A percentile compares a stretch with the other conserved stretches of the same genome.
Evolutionary conservation across 1,140 invertebrate genomes (phyloP).

Genomic region (Drosophila equinoxialis): DNA sequence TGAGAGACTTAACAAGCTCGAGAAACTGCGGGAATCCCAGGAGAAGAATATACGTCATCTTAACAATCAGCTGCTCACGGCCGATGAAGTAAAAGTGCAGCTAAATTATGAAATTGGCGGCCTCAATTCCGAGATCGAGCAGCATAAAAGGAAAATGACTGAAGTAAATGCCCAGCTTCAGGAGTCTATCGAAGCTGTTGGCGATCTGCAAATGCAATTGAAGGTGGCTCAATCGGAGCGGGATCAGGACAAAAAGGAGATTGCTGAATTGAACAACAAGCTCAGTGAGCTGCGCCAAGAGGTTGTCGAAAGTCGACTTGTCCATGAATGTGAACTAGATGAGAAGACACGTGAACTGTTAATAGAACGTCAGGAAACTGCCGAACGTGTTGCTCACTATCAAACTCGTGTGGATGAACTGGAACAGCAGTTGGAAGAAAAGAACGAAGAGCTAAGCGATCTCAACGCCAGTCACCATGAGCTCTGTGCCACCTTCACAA

Average conservation of each 20-base stretch:
- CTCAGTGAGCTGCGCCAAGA: slow-evolving; percentile 20
- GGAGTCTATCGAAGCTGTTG: not conserved
- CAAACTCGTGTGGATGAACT: slow-evolving; percentile 1
- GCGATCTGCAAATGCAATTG: slow-evolving; percentile 8
- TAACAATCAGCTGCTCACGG: not conserved
- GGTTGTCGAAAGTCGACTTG: slow-evolving; percentile 6
- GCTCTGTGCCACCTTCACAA: slow-evolving; percentile 19
- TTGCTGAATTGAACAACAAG: not conserved
- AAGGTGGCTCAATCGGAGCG: not conserved
- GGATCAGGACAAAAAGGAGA: not conserved
- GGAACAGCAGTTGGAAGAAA: not conserved
- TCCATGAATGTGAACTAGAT: slow-evolving; percentile 25
- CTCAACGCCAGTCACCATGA: slow-evolving; percentile 9
- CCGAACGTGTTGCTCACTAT: slow-evolving; percentile 4
- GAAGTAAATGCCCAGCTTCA: slow-evolving; percentile 15
- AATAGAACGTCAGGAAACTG: not conserved
- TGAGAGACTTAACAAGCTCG: slow-evolving; percentile 21
- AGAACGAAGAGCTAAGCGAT: slow-evolving; percentile 11
- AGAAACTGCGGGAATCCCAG: slow-evolving; percentile 16
- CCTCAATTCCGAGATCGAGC: slow-evolving; percentile 45
- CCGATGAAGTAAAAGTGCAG: slow-evolving; percentile 37
- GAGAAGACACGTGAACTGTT: slow-evolving; percentile 36
- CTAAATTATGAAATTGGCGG: slow-evolving; percentile 55
- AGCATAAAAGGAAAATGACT: slow-evolving; percentile 1
- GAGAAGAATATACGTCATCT: slow-evolving; percentile 23